Evolutionary conservation across 2,797 vertebrate species (phyloP).

Genomic region (Syngnathus rostellatus): DNA sequence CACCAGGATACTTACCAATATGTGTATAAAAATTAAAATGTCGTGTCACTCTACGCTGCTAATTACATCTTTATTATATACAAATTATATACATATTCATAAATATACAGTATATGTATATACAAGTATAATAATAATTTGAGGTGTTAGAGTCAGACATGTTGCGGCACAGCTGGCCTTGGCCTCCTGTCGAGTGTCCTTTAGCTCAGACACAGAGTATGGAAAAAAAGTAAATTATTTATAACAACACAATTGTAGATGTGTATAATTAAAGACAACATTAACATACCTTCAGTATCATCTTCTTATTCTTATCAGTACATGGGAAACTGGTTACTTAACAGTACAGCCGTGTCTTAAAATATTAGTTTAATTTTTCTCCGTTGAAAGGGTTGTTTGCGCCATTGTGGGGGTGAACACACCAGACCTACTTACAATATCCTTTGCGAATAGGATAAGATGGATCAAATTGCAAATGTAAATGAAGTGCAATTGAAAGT

Average conservation of each 20-base stretch:
- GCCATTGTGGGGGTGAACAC: no score
- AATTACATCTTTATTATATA: neutral
- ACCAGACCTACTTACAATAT: no score
- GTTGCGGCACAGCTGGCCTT: neutral
- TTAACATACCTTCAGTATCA: neutral
- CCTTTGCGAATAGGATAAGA: no score
- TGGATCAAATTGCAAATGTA: no score
- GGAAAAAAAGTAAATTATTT: neutral
- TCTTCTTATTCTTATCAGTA: no score
- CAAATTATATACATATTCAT: neutral
- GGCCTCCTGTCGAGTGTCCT: neutral
- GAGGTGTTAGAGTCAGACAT: neutral
- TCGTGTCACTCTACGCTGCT: neutral
- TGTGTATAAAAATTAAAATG: neutral
- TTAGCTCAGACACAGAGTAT: neutral
- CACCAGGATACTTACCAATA: neutral
- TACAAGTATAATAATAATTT: neutral
- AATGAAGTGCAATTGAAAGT: no score
- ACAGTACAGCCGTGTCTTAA: no score
- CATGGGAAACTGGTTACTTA: no score
- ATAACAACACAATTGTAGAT: neutral
- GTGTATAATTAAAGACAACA: neutral
- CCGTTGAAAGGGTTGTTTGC: no score
- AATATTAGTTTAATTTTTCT: no score
- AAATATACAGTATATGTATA: neutral